Base-by-base conservation (phyloP, 2,888 invertebrate species). In the Zygogramma bicolorata region DNA sequence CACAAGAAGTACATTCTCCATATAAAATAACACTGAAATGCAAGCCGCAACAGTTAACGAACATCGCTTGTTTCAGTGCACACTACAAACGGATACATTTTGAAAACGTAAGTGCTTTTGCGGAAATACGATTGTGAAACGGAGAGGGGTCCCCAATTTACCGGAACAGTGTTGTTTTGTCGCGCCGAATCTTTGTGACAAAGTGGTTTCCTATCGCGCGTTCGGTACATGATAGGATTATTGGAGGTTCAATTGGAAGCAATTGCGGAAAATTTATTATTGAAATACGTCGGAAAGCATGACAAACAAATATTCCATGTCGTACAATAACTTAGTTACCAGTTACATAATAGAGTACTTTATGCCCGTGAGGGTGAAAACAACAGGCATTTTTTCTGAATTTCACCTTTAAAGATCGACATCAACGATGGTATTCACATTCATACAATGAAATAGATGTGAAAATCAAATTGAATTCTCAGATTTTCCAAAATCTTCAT, bases 141-240 rank as follows among this genome's bases (percentile, higher is more conserved):
- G 53, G 69, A 53, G 60, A 42, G 65, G 60, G 62, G 61, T 73
- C 62, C 61, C 38, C 61, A 65, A 73, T 59, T 25, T n/a, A n/a
- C n/a, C 63, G 58, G 72, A 70, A 75, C 68, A 72, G 75, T 75
- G 75, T 75, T 73, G 62, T 60, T 61, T 61, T 46, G 46, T 61
- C 53, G 53, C 61, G 60, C 15, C 29, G 42, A 57, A 53, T 66
- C 10, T 61, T 29, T 25, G n/a, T 27, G 27, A 46, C 20, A 22
- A 46, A 42, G 65, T 60, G 59, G 49, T 38, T 65, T 46, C 34
- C 27, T 29, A 38, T 61, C 5, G 61, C 57, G 31, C 46, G 22
- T 2, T 15, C 8, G 40, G 22, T 42, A 15, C 5, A 15, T 13
- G 27, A 8, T 34, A 27, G 25, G 22, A 31, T 59, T 3, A 18